Base-by-base conservation (phyloP, 1,140 invertebrate genomes). In the Adoxophyes honmai region DNA sequence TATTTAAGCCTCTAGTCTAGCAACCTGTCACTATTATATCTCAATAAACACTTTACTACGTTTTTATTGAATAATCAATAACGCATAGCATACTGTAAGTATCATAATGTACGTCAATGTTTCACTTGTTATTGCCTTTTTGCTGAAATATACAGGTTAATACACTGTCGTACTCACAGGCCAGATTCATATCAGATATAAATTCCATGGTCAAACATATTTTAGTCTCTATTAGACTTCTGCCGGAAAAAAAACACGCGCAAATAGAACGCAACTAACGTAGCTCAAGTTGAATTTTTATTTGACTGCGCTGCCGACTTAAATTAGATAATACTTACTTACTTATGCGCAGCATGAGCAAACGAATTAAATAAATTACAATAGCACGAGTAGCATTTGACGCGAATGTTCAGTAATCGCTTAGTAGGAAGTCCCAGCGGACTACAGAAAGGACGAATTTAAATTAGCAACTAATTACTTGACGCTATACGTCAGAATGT, bases 151-250 rank as follows among this genome's bases (percentile, higher is more conserved):
- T 28, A 28, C 21, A 28, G 21, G 21, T 28, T 28, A 28, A 3
- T 28, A 28, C 6, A 28, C 21, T 28, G 6, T 28, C 21, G 21
- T 28, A 28, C 21, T 28, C n/a, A n/a, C n/a, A n/a, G 6, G 2
- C 21, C 21, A 6, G 21, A 28, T 28, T 28, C 21, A 28, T 28
- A n/a, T n/a, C n/a, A 11, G 11, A 33, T 33, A 21, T 48, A 48
- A 48, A 48, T 13, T 48, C 42, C 42, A 48, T 48, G 42, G 42
- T 21, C 42, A 48, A 48, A 48, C 42, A 21, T 48, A 48, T 18
- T 21, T 48, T 48, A 33, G 42, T 48, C 11, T 48, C 11, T 6
- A 28, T 28, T 28, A 38, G 11, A 38, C 42, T 48, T n/a, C n/a
- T 21, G 21, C 42, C 42, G 42, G 42, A 48, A 48, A 28, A 44